A percentile compares a stretch with the other conserved stretches of the same genome.
These are phyloP conservation scores for Psittacus erithacus DNA, from an alignment of 2,113 vertebrate genomes.

Conservation along the genomic window DNA sequence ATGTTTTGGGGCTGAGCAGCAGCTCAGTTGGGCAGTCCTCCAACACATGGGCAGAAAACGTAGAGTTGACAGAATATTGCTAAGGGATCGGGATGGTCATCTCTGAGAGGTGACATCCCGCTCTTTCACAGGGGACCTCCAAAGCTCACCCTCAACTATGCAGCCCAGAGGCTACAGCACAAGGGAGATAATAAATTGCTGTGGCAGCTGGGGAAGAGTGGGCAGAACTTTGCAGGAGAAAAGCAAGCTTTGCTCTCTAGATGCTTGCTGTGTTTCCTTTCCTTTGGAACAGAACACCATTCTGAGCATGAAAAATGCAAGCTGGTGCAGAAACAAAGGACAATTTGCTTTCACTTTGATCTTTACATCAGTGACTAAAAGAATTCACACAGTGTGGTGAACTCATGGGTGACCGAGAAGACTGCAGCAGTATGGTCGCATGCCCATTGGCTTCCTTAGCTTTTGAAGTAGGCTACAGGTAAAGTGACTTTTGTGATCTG, in stretches of 20 bases:
- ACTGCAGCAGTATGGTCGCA: not conserved
- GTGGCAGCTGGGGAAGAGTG: not conserved
- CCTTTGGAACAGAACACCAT: not conserved
- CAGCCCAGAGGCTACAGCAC: not conserved
- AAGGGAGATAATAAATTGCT: not conserved
- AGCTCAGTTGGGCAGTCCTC: not conserved
- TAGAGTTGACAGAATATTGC: not conserved
- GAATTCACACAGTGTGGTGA: not conserved
- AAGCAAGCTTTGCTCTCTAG: not conserved
- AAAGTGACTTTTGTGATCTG: not conserved
- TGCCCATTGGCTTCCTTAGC: not conserved
- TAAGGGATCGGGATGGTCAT: not conserved
- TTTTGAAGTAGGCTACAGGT: not conserved
- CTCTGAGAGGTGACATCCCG: not conserved
- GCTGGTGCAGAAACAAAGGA: not conserved
- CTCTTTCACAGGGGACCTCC: rapidly evolving
- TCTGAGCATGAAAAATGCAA: not conserved
- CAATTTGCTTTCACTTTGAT: not conserved
- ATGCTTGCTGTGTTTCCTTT: not conserved
- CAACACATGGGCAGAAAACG: not conserved
- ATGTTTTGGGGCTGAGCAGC: not conserved
- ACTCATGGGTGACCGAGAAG: not conserved
- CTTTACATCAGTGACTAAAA: not conserved
- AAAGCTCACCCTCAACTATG: not conserved
- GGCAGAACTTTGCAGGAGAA: not conserved